These are phyloP conservation scores for Nyctalus aviator DNA, from an alignment of 2,797 vertebrate genomes.

Conservation along the genomic window DNA sequence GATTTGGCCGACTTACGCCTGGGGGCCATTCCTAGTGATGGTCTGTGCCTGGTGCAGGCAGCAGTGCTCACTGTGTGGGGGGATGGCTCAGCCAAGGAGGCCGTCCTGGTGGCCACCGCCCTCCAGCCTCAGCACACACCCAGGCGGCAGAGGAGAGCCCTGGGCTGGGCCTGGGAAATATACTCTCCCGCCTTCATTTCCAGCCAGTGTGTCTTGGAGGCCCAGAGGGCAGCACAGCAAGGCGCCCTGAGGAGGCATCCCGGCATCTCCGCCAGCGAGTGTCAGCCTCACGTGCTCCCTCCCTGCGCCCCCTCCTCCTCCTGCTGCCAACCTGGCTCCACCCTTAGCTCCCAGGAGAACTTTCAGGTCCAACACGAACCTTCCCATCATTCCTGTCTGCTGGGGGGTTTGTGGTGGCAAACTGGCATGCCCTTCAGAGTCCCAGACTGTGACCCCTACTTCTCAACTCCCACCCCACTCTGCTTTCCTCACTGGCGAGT, in stretches of 20 bases:
- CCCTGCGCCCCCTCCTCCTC: background rate
- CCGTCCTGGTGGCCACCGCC: too few relatives aligned
- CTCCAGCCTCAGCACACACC: slow-evolving; percentile 45
- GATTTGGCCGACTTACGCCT: slow-evolving; percentile 61
- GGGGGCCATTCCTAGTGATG: slow-evolving; percentile 56
- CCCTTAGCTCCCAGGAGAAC: background rate
- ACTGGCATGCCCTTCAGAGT: background rate
- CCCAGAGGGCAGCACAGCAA: background rate
- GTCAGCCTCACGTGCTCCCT: background rate
- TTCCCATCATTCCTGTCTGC: background rate
- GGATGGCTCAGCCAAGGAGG: too few relatives aligned
- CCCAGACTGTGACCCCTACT: background rate
- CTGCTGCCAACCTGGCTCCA: background rate
- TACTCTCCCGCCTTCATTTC: slow-evolving; percentile 36
- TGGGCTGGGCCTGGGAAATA: slow-evolving; percentile 53
- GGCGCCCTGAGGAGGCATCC: background rate
- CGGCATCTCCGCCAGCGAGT: too few relatives aligned
- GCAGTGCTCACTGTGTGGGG: too few relatives aligned
- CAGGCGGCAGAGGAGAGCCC: slow-evolving; percentile 38
- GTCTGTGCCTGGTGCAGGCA: background rate
- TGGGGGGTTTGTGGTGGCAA: background rate
- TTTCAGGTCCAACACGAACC: background rate
- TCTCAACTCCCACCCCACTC: background rate
- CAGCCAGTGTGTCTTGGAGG: background rate
- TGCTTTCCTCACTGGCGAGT: background rate